Evolutionary conservation across 2,888 invertebrate species (phyloP).

Genomic region (Drosophila algonquin): DNA sequence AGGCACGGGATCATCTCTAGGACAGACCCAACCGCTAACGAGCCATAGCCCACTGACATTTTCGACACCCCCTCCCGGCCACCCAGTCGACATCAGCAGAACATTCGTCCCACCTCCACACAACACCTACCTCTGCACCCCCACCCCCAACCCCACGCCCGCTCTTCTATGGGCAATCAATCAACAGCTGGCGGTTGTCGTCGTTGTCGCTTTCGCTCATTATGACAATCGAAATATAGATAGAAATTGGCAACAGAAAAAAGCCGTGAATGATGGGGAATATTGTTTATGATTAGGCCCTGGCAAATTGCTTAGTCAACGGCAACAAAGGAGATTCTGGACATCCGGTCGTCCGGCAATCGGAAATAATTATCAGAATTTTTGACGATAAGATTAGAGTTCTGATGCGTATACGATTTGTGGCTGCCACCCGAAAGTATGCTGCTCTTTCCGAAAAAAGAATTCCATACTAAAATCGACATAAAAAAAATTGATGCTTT

Average conservation of each 20-base stretch:
- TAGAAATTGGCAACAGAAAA: slow-evolving; percentile 38
- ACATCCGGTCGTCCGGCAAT: slow-evolving; percentile 55
- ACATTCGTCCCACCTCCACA: slow-evolving; percentile 34
- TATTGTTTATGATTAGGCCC: slow-evolving; percentile 51
- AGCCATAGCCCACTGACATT: slow-evolving; percentile 1
- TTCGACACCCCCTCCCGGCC: neutral
- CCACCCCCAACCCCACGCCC: neutral
- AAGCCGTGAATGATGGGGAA: slow-evolving; percentile 34
- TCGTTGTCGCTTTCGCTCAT: slow-evolving; percentile 33
- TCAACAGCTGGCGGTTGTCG: slow-evolving; percentile 60
- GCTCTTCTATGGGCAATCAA: slow-evolving; percentile 70
- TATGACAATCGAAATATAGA: slow-evolving; percentile 44
- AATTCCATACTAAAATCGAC: neutral
- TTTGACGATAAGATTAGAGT: slow-evolving; percentile 63
- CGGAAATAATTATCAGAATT: slow-evolving; percentile 67
- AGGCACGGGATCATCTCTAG: neutral
- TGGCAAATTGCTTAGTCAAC: slow-evolving; percentile 50
- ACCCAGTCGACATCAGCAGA: neutral
- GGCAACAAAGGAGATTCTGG: slow-evolving; percentile 16
- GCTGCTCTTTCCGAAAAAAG: slow-evolving; percentile 17
- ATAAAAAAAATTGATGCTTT: neutral
- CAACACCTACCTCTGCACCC: neutral
- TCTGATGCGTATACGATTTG: slow-evolving; percentile 15
- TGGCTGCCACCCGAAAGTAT: slow-evolving; percentile 64
- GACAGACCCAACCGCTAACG: neutral